Conservation (phyloP, 2,888 invertebrate species). For the Drosophila flavopinicola region DNA sequence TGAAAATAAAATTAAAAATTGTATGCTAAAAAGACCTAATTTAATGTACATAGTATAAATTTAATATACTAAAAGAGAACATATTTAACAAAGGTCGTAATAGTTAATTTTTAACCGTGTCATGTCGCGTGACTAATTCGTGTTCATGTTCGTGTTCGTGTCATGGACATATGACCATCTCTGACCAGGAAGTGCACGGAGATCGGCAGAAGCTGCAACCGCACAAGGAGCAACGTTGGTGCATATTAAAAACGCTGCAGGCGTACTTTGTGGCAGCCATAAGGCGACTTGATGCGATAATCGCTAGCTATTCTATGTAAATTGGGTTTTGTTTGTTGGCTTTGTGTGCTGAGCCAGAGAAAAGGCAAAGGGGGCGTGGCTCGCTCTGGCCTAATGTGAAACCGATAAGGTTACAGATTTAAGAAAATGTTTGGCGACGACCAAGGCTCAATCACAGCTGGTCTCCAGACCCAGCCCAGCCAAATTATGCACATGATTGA, state of each 20-base stretch:
- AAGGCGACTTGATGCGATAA: conserved; percentile 58
- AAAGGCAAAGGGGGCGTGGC: conserved; percentile 17
- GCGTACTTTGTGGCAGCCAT: conserved; percentile 54
- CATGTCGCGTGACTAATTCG: too few relatives aligned
- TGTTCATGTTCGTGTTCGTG: background rate
- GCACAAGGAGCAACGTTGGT: conserved; percentile 28
- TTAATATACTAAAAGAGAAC: background rate
- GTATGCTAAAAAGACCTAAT: too few relatives aligned
- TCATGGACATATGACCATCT: conserved; percentile 1
- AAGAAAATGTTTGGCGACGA: conserved; percentile 21
- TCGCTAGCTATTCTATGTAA: conserved; percentile 72
- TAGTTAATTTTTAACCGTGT: too few relatives aligned
- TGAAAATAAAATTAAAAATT: background rate
- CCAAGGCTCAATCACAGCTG: conserved; percentile 33
- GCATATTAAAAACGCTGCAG: conserved; percentile 64
- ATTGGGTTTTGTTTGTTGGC: conserved; percentile 53
- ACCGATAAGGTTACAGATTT: conserved; percentile 43
- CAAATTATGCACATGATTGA: conserved; percentile 63
- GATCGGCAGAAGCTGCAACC: conserved; percentile 3
- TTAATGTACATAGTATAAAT: background rate
- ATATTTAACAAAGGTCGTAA: too few relatives aligned
- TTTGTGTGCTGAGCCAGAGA: conserved; percentile 37
- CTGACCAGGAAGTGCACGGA: background rate
- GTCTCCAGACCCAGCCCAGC: conserved; percentile 9
- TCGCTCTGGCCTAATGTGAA: conserved; percentile 31